Evolutionary conservation across 2,797 vertebrate genomes (phyloP).

Genomic region (Hybognathus amarus): DNA sequence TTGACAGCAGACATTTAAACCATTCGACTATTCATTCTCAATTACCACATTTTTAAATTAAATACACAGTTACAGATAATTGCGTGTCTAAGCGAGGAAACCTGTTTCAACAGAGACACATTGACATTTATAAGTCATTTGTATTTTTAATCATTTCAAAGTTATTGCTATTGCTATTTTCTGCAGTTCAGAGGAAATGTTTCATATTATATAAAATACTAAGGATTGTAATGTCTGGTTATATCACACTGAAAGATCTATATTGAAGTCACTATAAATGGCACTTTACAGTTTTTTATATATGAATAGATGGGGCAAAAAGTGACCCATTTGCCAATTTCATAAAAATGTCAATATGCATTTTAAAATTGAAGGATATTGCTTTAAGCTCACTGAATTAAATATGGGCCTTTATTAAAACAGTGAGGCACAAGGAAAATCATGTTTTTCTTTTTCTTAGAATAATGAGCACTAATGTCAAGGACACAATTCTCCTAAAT

Average conservation of each 20-base stretch:
- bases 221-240: neutral
- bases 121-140: slow-evolving; percentile 9
- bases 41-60: neutral
- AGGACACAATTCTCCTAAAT: neutral
- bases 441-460: neutral
- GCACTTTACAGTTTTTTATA: neutral
- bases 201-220: neutral
- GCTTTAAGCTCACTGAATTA: neutral
- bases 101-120: slow-evolving; percentile 1
- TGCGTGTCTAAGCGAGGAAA: neutral
- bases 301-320: neutral
- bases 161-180: neutral
- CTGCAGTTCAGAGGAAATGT: neutral
- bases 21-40: neutral
- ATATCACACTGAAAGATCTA: too few species aligned
- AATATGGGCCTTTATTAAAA: too few species aligned
- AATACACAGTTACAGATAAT: slow-evolving; percentile 16
- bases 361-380: neutral
- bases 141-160: neutral
- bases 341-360: neutral
- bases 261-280: neutral
- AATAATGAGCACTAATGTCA: neutral
- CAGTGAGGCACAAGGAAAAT: neutral
- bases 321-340: neutral
- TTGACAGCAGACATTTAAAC: slow-evolving; percentile 25